Percentiles rank a stretch among this genome's conserved stretches.
These are phyloP conservation scores for Zaprionus gabonicus DNA, from an alignment of 1,140 invertebrate species.

Conservation along the genomic window DNA sequence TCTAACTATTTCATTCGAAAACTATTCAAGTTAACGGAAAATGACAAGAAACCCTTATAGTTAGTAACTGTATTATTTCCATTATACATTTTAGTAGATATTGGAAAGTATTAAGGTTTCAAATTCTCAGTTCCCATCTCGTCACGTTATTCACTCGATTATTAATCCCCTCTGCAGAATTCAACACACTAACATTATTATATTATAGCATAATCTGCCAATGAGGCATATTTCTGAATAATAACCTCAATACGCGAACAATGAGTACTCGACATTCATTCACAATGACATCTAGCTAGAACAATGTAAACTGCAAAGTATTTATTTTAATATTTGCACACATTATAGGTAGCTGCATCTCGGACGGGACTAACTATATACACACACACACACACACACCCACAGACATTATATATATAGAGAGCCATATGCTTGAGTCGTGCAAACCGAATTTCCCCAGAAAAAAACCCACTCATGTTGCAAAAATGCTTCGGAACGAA, in stretches of 20 bases:
- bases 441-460: slow-evolving; percentile 66
- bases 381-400: not conserved
- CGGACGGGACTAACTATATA: slow-evolving; percentile 3
- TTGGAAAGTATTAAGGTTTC: no score
- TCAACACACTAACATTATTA: no score
- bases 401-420: not conserved
- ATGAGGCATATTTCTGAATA: slow-evolving; percentile 11
- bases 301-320: slow-evolving; percentile 36
- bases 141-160: not conserved
- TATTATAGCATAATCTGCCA: not conserved
- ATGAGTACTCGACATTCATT: slow-evolving; percentile 19
- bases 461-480: slow-evolving; percentile 77
- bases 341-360: slow-evolving; percentile 19
- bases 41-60: not conserved
- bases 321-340: slow-evolving; percentile 25
- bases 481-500: slow-evolving; percentile 61
- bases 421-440: slow-evolving; percentile 44
- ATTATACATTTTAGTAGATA: no score
- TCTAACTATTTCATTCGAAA: not conserved
- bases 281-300: slow-evolving; percentile 40
- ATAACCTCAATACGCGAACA: slow-evolving; percentile 5
- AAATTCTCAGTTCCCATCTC: no score
- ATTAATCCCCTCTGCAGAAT: not conserved
- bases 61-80: not conserved
- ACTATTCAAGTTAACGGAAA: not conserved